Evolutionary conservation across 1,140 invertebrate species (phyloP).

Genomic region (Euura lappo): DNA sequence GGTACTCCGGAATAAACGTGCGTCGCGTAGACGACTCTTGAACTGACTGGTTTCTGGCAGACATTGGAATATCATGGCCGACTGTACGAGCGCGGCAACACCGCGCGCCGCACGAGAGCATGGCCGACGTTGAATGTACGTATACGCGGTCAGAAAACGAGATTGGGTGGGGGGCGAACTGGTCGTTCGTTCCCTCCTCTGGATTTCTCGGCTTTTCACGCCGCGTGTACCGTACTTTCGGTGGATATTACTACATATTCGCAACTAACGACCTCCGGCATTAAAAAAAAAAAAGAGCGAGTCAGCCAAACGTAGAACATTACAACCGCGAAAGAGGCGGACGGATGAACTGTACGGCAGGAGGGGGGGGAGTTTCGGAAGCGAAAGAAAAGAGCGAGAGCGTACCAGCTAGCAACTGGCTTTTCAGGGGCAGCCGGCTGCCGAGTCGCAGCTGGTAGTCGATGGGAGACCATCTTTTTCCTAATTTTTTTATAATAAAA

Average conservation of each 20-base stretch:
- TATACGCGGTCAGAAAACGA: no score
- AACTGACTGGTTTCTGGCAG: not conserved
- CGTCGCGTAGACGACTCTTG: not conserved
- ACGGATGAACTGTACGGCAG: not conserved
- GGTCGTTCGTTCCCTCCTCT: not conserved
- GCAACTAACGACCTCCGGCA: not conserved
- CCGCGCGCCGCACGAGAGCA: constrained; percentile 31
- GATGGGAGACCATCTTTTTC: no score
- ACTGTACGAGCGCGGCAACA: constrained; percentile 21
- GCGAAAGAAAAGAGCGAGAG: not conserved
- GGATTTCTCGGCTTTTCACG: not conserved
- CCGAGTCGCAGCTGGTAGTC: not conserved
- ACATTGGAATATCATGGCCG: not conserved
- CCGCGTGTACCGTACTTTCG: not conserved
- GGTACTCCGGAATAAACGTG: not conserved
- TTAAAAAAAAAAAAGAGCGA: not conserved
- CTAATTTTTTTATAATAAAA: no score
- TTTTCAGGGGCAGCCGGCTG: not conserved
- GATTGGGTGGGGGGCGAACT: no score
- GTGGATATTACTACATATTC: not conserved
- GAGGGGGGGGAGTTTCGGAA: no score
- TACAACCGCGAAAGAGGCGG: not conserved
- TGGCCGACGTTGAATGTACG: not conserved
- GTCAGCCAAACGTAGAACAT: not conserved
- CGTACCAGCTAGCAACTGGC: not conserved